Percentiles rank a stretch among this genome's conserved stretches.
Conservation (phyloP, 1,140 invertebrate genomes). For the Papilio polyxenes region DNA sequence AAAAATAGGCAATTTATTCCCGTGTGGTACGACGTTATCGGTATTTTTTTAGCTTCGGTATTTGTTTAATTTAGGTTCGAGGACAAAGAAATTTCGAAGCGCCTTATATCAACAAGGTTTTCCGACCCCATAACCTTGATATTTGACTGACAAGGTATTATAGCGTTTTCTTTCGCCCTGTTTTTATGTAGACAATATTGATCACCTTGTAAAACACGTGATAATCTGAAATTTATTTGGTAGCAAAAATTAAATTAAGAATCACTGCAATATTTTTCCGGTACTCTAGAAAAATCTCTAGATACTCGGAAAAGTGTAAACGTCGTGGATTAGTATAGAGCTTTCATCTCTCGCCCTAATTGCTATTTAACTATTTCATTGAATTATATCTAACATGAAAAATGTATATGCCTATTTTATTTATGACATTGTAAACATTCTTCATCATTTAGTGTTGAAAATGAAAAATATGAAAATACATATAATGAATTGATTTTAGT, state of each 20-base stretch:
- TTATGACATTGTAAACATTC: no score
- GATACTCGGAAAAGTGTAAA: no score
- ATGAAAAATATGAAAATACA: background rate
- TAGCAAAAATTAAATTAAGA: no score
- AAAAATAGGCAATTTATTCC: background rate
- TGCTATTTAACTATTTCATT: no score
- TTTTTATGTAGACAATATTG: background rate
- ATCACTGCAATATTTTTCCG: no score
- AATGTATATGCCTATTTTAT: no score
- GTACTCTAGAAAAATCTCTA: no score
- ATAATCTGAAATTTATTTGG: background rate
- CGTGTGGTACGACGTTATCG: background rate
- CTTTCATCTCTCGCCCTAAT: no score
- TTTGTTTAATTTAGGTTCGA: background rate
- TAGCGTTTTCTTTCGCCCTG: background rate
- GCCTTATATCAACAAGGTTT: conserved; percentile 8
- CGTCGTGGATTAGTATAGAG: no score
- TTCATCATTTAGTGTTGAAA: no score
- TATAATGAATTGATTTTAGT: background rate
- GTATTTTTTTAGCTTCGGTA: background rate
- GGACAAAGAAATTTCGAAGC: background rate
- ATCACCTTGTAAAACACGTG: background rate
- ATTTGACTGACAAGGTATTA: conserved; percentile 22
- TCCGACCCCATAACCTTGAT: conserved; percentile 19
- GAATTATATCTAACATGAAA: no score